Evolutionary conservation across 1,140 invertebrate species (phyloP).

Genomic region (Gonatopus flavifemur): DNA sequence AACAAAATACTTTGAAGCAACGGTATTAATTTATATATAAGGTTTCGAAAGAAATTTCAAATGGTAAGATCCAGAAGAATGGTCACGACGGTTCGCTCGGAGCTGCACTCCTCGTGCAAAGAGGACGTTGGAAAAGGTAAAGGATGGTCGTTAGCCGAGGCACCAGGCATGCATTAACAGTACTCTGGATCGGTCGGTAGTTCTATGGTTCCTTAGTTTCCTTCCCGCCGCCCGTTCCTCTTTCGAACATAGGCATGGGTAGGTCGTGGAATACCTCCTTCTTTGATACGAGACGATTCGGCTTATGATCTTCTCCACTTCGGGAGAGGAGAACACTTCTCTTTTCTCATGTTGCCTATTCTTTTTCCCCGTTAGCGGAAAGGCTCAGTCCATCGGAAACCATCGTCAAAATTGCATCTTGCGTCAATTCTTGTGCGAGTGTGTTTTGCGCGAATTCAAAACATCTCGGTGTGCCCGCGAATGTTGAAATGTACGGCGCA

Average conservation of each 20-base stretch:
- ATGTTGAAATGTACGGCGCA: slow-evolving; percentile 1
- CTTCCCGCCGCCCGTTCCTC: slow-evolving; percentile 39
- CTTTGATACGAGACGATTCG: slow-evolving; percentile 5
- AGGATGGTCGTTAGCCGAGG: slow-evolving; percentile 54
- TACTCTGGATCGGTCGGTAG: slow-evolving; percentile 51
- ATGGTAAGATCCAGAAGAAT: neutral
- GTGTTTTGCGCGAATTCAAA: slow-evolving; percentile 16
- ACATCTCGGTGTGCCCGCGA: neutral
- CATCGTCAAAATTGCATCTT: slow-evolving; percentile 49
- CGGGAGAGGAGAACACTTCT: slow-evolving; percentile 39
- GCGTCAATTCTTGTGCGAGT: slow-evolving; percentile 8
- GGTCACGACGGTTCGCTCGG: neutral
- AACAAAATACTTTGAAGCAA: too few relatives aligned
- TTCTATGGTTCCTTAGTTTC: slow-evolving; percentile 37
- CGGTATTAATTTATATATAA: slow-evolving; percentile 2
- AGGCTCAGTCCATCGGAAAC: slow-evolving; percentile 49
- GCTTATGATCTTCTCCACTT: slow-evolving; percentile 20
- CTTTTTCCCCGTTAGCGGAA: too few relatives aligned
- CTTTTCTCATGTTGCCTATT: slow-evolving; percentile 38
- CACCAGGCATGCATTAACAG: slow-evolving; percentile 57
- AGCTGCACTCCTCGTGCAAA: slow-evolving; percentile 8
- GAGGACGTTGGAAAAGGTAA: slow-evolving; percentile 15
- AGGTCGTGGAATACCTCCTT: too few relatives aligned
- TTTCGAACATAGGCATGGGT: too few relatives aligned
- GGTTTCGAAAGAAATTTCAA: neutral